phyloP scores from a whole-genome alignment of 2,797 vertebrate genomes.

The Amblyopsis hoosieri region DNA sequence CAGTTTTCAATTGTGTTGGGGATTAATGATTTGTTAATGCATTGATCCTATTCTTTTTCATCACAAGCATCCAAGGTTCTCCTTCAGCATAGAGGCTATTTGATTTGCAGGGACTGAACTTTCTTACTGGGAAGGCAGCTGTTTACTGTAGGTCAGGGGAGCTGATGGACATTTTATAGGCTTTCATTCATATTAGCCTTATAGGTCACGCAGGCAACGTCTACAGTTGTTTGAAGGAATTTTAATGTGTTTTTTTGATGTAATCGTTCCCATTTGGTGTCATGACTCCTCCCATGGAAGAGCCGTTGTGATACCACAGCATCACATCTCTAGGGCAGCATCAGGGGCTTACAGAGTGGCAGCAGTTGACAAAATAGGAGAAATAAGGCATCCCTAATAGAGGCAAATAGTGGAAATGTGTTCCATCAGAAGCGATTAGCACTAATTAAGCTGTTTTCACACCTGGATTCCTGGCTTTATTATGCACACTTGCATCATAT shows the following conservation, averaged over 20 bases:
- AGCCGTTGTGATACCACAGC: slow-evolving; percentile 9
- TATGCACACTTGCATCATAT: slow-evolving; percentile 68
- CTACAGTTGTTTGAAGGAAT: too few species aligned
- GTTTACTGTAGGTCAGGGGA: neutral
- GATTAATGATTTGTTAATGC: slow-evolving; percentile 56
- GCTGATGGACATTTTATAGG: neutral
- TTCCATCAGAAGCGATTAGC: slow-evolving; percentile 81
- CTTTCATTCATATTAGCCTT: slow-evolving; percentile 1
- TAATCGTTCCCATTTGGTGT: neutral
- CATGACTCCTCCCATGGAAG: slow-evolving; percentile 6
- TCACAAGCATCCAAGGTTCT: slow-evolving; percentile 11
- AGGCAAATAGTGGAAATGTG: slow-evolving; percentile 80
- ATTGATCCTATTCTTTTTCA: slow-evolving; percentile 40
- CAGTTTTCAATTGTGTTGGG: slow-evolving; percentile 42
- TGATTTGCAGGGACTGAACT: slow-evolving; percentile 6
- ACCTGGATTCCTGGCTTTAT: slow-evolving; percentile 78
- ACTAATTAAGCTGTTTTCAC: slow-evolving; percentile 83
- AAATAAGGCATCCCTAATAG: slow-evolving; percentile 77
- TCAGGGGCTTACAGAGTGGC: slow-evolving; percentile 51
- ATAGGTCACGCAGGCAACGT: too few species aligned
- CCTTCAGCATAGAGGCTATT: slow-evolving; percentile 6
- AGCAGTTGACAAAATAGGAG: slow-evolving; percentile 70
- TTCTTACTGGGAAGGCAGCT: neutral
- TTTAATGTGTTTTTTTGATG: neutral
- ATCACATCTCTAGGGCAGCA: slow-evolving; percentile 35